phyloP scores from a whole-genome alignment of 2,113 vertebrate species.

The Phylloscopus trochiloides region DNA sequence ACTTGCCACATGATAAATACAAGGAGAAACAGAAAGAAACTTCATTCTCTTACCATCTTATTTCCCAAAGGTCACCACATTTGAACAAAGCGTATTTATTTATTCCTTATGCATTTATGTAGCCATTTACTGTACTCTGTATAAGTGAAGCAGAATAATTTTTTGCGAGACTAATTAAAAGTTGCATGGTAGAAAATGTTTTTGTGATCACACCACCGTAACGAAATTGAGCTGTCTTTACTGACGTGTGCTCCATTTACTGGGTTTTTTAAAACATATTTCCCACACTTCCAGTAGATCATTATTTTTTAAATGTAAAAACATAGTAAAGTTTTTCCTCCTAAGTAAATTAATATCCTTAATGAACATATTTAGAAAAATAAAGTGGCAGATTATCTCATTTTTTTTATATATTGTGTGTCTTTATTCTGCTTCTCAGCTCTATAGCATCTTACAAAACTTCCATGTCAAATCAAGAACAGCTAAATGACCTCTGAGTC shows the following conservation, averaged over 20 bases:
- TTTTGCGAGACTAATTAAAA: slow-evolving; percentile 57
- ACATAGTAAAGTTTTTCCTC: not conserved
- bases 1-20: slow-evolving; percentile 21
- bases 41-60: slow-evolving; percentile 36
- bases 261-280: slow-evolving; percentile 19
- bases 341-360: not conserved
- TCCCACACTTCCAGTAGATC: slow-evolving; percentile 43
- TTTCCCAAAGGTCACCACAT: slow-evolving; percentile 16
- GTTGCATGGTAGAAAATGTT: slow-evolving; percentile 43
- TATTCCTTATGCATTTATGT: slow-evolving; percentile 42
- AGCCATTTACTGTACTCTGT: slow-evolving; percentile 57
- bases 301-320: not conserved
- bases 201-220: slow-evolving; percentile 64
- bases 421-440: not conserved
- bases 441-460: not conserved
- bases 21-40: slow-evolving; percentile 26
- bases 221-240: slow-evolving; percentile 58
- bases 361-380: not conserved
- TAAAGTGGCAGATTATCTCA: not conserved
- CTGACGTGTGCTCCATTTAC: slow-evolving; percentile 47
- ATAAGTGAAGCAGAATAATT: slow-evolving; percentile 62
- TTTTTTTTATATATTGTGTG: not conserved
- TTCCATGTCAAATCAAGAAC: slow-evolving; percentile 1
- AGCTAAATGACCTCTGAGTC: not conserved
- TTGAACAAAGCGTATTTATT: slow-evolving; percentile 46